Base-by-base conservation (phyloP, 2,113 vertebrate genomes). In the Aegotheles bennettii region DNA sequence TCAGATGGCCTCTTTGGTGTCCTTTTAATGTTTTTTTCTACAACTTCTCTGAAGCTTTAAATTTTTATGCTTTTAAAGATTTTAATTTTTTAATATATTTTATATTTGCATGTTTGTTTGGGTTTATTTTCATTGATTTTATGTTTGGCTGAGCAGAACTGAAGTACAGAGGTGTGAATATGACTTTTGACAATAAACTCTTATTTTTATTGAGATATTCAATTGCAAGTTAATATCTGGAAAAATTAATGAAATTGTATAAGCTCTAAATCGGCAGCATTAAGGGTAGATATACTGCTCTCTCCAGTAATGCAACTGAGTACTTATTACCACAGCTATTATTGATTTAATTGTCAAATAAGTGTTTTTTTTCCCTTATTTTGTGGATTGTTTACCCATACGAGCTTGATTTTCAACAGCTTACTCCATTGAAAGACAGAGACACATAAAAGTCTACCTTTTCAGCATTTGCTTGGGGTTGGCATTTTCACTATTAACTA, bases 361-460 rank as follows among this genome's bases (percentile, higher is more conserved):
- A 42, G 6, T 24, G 11, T 1, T 1, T 1, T 42, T 59, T 59
- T 18, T 1, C 25, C 11, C 16, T 18, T 50, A 2, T 86, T 83
- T 86, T 79, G 33, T 65, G 21, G 8, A 29, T 60, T 83, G 14
- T 90, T 84, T 79, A 56, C 11, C 16, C 0, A 0, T 36, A 50
- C 1, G 4, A 79, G 19, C 54, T 83, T 83, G 53, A 65, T 86
- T 89, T 83, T 74, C 33, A 50, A 31, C 36, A 70, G 56, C 24
- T 83, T 60, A 35, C 16, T 84, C 15, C 71, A 4, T 57, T 67
- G 50, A 68, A 92, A 71, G 43, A 36, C 8, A 60, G 26, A 47
- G 26, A 42, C 10, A 48, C 7, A 28, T 28, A 26, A 36, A 68
- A 14, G 5, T 65, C 13, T 43, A 36, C 35, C 50, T 60, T 65